Base-by-base conservation (phyloP, 2,113 vertebrate species). In the Lagopus muta region DNA sequence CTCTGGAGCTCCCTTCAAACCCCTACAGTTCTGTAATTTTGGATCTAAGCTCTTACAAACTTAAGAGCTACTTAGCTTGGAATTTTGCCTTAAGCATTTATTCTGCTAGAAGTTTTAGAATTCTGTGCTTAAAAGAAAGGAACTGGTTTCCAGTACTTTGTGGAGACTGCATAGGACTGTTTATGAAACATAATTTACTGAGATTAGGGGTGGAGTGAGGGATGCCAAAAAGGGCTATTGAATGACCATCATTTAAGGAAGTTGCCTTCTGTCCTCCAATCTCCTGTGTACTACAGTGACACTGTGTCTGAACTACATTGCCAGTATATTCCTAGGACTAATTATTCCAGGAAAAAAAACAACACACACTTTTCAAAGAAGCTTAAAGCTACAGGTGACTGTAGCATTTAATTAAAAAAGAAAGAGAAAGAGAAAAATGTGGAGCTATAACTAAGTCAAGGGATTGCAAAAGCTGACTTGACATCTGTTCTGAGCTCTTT, bases 1-100 rank as follows among this genome's bases (percentile, higher is more conserved):
- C 25, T 54, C 52, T 54, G 25, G 52, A 54, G 52, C 27, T 54
- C 52, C 27, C 27, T 54, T 54, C 52, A 27, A 54, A 28, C 13
- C 14, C 52, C 27, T 54, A 28, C 27, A 54, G 16, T 54, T 54
- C 52, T 28, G 27, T 54, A 15, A 54, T 54, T 54, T 54, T 54
- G 15, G 67, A 77, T 88, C 64, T 47, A 67, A 94, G 61, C 83
- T 95, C 75, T 93, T 71, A 87, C 71, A 92, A 94, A 83, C 75
- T 86, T 93, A 77, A 89, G 86, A 96, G 79, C 82, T 88, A 11
- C 85, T 94, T 92, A 77, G 65, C 57, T 71, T 82, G 67, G 71
- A 95, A 91, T 95, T 92, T 79, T 94, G 87, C 82, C 81, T 90
- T 55, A 34, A 73, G 84, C 78, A 71, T 21, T 86, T 30, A 66